Evolutionary conservation across 2,113 vertebrate genomes (phyloP), one percentile per base, ranked within the genome.

Genomic region (Haemorhous mexicanus): DNA sequence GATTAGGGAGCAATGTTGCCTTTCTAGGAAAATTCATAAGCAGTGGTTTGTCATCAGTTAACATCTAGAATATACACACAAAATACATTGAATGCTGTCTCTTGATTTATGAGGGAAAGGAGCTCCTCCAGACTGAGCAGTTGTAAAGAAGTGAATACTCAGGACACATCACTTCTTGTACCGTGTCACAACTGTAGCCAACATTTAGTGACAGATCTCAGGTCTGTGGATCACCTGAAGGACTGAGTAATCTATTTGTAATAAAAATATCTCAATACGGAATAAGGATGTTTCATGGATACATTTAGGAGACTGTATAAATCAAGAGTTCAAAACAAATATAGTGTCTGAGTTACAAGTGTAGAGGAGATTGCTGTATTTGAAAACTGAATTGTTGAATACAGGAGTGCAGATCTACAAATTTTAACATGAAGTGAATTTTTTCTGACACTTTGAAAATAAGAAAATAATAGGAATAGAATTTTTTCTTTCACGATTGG

Each of bases 241-340:
- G 27, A 35, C 23, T 0, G 0, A 41, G 18, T 10, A 46, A 35
- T 55, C 41, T 35, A 10, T 7, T 62, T 5, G 19, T 49, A 14
- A n/a, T 50, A 26, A 8, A 75, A 84, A 26, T 37, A 43, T 3
- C 28, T 68, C 16, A 9, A 17, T 67, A 44, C 7, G 59, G 47
- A 84, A 41, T 9, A 62, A 44, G 17, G 74, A 39, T 23, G 10
- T 28, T 87, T 66, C 27, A 30, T 33, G 41, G 35, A 55, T 32
- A 63, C 16, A 13, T 69, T 69, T 62, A 52, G 14, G 3, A 75
- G 47, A 58, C 41, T 8, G 74, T 68, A 43, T 7, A 69, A 68
- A 64, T 44, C 37, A 66, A 32, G 43, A 85, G n/a, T 16, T 66
- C 33, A 82, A 47, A 78, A 91, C 35, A 70, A 46, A 59, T n/a